These are phyloP conservation scores for Crypturellus tataupa DNA, from an alignment of 2,797 vertebrate species.

Conservation along the genomic window DNA sequence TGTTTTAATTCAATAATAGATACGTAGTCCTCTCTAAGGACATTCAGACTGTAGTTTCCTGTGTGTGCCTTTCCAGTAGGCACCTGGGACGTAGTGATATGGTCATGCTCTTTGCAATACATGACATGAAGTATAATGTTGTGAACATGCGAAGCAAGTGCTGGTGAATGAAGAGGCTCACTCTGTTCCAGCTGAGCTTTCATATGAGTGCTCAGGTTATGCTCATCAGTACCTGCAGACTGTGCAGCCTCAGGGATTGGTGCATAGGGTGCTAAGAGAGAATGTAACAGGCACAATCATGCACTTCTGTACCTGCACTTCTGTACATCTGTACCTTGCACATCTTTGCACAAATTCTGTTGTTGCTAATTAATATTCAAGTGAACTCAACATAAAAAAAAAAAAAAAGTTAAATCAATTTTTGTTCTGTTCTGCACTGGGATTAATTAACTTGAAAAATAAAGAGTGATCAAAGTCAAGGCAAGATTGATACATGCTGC, in stretches of 20 bases:
- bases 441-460: constrained; percentile 49
- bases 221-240: background rate
- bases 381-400: background rate
- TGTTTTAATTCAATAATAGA: background rate
- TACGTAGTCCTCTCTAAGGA: background rate
- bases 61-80: background rate
- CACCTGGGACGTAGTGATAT: background rate
- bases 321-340: background rate
- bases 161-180: background rate
- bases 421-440: background rate
- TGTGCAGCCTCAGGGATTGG: background rate
- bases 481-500: background rate
- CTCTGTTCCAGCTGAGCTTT: background rate
- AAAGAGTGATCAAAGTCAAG: constrained; percentile 49
- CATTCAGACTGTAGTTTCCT: background rate
- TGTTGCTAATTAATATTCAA: background rate
- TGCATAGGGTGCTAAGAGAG: background rate
- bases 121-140: background rate
- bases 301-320: background rate
- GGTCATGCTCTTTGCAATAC: background rate
- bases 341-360: background rate
- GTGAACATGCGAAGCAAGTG: background rate
- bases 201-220: background rate
- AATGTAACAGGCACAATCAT: background rate
- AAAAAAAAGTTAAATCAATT: background rate